Percentiles rank a stretch among this genome's conserved stretches.
phyloP scores from a whole-genome alignment of 1,140 invertebrate genomes.

The Bombus superbus region DNA sequence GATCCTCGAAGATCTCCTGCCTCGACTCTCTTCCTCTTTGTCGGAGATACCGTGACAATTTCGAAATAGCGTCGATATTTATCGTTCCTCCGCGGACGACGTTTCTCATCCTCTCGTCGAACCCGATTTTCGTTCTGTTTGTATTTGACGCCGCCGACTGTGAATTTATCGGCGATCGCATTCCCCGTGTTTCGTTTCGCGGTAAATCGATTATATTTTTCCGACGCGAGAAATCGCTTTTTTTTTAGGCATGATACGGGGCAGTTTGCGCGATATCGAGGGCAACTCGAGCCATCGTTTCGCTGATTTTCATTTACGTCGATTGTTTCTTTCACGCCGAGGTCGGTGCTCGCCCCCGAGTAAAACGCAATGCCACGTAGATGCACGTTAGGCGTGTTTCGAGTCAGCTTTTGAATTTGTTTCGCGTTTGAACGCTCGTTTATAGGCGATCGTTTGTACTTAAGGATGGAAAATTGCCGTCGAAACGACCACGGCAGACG shows the following conservation, averaged over 20 bases:
- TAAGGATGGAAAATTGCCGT: too few species aligned
- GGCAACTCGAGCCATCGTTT: too few species aligned
- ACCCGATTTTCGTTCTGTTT: background rate
- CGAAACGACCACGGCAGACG: background rate
- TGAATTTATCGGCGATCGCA: background rate
- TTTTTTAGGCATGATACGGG: background rate
- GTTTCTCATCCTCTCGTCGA: background rate
- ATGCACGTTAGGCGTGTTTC: too few species aligned
- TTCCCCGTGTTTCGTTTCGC: background rate
- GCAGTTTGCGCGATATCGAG: too few species aligned
- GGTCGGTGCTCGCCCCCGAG: too few species aligned
- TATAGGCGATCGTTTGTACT: too few species aligned
- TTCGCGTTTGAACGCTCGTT: too few species aligned
- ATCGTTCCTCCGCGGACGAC: background rate
- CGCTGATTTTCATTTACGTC: background rate
- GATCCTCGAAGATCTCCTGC: background rate
- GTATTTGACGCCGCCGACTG: too few species aligned
- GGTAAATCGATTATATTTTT: background rate
- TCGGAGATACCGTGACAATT: background rate
- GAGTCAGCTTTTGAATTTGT: too few species aligned
- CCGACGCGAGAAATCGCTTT: background rate
- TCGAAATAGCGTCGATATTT: constrained; percentile 10
- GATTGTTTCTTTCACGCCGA: too few species aligned
- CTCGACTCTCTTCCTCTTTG: background rate
- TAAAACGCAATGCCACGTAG: too few species aligned